Evolutionary conservation across 2,113 vertebrate species (phyloP), one percentile per base, ranked within the genome.

Genomic region (Eretmochelys imbricata): DNA sequence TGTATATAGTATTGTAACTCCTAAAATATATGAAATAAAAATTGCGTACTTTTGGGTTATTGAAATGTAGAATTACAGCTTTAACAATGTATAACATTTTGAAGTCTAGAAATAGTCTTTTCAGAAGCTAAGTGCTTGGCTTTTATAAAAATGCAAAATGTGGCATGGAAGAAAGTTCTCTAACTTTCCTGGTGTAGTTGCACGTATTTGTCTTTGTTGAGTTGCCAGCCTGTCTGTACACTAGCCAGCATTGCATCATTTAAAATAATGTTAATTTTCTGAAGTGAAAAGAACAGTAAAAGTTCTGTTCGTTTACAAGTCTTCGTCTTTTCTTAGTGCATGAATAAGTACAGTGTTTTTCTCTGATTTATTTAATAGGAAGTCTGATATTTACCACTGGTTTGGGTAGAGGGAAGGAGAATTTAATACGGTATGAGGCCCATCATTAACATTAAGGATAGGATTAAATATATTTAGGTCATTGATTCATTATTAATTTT

Each of bases 271-370:
- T 87, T 72, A 22, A 38, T 78, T 48, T 76, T n/a, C 49, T 81
- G 79, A 91, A 51, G 85, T 91, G 91, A 62, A 75, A 95, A 38
- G 65, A 72, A 96, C 96, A 97, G 95, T 92, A 94, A 29, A 75
- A 89, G 89, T 87, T 96, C 96, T 97, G 94, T 97, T 95, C 88
- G 59, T 82, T 97, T 95, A 97, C 93, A 97, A 96, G 92, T 91
- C 95, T 85, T 95, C 95, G 88, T 96, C 95, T 96, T 94, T 96
- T 95, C 91, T 65, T 81, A 20, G 65, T 79, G 1, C 79, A 38
- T 72, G 9, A 38, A 50, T 8, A 91, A 95, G 86, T 91, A 51
- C n/a, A 42, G 88, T 14, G 54, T 89, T 91, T 90, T 54, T 54
- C 20, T 54, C 53, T 22, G 53, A 22, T 54, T 54, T 54, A 54